Percentiles rank a stretch among this genome's conserved stretches.
phyloP scores from a whole-genome alignment of 2,113 vertebrate genomes.

The Tupaia chinensis region DNA sequence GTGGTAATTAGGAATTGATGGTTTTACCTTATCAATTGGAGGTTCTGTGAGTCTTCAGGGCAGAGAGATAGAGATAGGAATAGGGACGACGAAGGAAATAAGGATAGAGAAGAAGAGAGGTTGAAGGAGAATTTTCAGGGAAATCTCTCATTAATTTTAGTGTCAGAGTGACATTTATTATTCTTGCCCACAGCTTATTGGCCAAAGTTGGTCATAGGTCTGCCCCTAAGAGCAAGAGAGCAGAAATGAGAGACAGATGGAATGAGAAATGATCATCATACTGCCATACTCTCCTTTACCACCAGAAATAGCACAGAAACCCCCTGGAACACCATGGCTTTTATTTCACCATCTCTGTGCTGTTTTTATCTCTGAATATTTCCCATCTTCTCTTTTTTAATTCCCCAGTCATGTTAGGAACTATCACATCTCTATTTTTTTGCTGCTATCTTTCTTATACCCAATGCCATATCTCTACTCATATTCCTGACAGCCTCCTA shows the following conservation, averaged over 20 bases:
- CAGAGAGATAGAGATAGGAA: background rate
- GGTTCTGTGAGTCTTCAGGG: background rate
- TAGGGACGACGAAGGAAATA: background rate
- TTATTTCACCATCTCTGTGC: background rate
- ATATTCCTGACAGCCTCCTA: background rate
- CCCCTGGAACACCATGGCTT: background rate
- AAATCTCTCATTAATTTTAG: background rate
- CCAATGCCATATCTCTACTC: background rate
- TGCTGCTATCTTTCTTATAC: background rate
- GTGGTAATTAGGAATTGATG: background rate
- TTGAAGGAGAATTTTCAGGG: background rate
- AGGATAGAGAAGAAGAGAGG: background rate
- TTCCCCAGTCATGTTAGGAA: background rate
- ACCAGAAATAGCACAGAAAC: background rate
- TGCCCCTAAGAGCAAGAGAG: background rate
- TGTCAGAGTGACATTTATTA: background rate
- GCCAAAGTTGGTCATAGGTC: background rate
- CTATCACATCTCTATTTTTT: fast-evolving
- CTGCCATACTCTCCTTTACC: background rate
- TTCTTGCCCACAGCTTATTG: fast-evolving
- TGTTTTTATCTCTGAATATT: background rate
- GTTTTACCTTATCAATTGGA: background rate
- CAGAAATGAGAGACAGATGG: background rate
- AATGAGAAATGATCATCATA: background rate
- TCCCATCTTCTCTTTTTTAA: background rate